Percentiles rank a stretch among this genome's conserved stretches.
phyloP scores from a whole-genome alignment of 2,113 vertebrate species.

The Panthera uncia region DNA sequence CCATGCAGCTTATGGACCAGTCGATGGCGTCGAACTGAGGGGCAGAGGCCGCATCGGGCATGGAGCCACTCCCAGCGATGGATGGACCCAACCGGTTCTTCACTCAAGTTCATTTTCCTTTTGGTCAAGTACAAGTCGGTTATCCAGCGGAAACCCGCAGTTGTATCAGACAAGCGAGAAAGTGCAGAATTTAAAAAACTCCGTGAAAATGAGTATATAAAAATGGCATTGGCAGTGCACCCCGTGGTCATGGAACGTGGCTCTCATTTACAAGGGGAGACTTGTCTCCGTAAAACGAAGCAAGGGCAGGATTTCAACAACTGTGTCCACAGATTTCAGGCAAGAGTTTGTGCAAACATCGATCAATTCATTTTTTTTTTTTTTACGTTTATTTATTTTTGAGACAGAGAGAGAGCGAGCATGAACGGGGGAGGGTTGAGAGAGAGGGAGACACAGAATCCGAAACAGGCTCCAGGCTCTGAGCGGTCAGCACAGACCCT shows the following conservation, averaged over 20 bases:
- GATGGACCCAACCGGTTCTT: neutral
- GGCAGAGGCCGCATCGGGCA: neutral
- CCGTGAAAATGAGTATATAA: fast-evolving
- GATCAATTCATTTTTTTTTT: neutral
- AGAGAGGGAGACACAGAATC: no score
- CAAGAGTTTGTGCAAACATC: neutral
- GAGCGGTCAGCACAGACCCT: no score
- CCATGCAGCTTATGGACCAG: neutral
- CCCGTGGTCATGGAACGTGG: fast-evolving
- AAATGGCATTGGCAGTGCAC: no score
- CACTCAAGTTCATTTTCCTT: neutral
- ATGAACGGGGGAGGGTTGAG: no score
- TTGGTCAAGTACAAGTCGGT: no score
- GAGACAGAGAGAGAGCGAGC: no score
- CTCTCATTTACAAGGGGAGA: neutral
- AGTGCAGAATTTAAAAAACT: neutral
- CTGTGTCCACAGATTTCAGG: neutral
- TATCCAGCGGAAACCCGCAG: no score
- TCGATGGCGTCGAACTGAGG: no score
- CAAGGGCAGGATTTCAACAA: neutral
- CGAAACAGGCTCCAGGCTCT: no score
- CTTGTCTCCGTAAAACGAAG: no score
- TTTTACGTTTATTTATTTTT: no score
- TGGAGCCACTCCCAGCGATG: neutral
- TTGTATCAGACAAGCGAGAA: neutral